Conservation (phyloP, 35 echinoderm and acorn worm genomes). For the Anneissia japonica region DNA sequence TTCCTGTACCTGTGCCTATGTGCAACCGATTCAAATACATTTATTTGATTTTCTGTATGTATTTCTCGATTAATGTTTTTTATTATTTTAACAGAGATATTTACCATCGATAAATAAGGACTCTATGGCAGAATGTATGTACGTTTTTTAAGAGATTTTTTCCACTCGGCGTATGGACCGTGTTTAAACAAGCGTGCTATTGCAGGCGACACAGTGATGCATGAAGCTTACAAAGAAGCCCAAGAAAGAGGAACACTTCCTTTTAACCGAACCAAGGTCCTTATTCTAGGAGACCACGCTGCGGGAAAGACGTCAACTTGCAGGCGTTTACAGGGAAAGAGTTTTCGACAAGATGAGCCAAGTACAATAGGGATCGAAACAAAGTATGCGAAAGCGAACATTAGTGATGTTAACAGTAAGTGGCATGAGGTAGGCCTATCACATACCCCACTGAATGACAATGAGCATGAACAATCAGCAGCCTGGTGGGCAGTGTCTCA, state of each 20-base stretch:
- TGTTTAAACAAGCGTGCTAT: neutral
- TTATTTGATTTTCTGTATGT: too few species aligned
- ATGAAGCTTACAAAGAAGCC: neutral
- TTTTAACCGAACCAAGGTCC: neutral
- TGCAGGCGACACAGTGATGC: neutral
- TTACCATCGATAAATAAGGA: too few species aligned
- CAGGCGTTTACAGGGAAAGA: neutral
- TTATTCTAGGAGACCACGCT: neutral
- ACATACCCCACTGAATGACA: neutral
- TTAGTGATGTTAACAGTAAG: neutral
- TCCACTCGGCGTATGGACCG: neutral
- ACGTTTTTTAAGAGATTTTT: too few species aligned
- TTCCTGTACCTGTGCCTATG: too few species aligned
- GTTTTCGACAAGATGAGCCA: neutral
- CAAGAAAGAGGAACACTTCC: neutral
- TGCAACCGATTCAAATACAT: too few species aligned
- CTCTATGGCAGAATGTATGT: too few species aligned
- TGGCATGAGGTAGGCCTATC: neutral
- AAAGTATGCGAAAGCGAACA: neutral
- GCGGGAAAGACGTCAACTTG: neutral
- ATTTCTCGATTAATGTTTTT: too few species aligned
- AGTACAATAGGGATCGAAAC: neutral
- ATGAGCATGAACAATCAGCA: neutral
- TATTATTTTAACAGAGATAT: too few species aligned
- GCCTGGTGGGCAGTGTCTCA: neutral